A percentile compares a stretch with the other conserved stretches of the same genome.
These are phyloP conservation scores for Leptodirus hochenwartii DNA, from an alignment of 2,888 invertebrate species.

Conservation along the genomic window DNA sequence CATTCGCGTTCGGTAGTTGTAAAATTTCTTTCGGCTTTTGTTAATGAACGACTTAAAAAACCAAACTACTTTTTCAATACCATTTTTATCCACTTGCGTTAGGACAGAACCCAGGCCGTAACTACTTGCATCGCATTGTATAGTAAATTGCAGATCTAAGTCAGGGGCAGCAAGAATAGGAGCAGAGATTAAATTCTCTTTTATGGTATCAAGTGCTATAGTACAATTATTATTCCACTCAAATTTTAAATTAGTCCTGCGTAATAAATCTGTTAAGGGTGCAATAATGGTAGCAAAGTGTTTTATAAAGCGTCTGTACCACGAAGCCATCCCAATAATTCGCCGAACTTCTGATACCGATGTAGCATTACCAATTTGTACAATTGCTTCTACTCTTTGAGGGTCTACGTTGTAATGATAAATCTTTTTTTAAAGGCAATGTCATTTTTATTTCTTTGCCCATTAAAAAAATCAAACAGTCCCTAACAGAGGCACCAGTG, in stretches of 20 bases:
- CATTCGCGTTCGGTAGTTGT: slow-evolving; percentile 9
- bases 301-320: slow-evolving; percentile 9
- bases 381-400: slow-evolving; percentile 9
- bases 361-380: neutral
- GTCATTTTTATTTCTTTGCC: too few species aligned
- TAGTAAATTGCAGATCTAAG: slow-evolving; percentile 8
- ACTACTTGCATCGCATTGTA: slow-evolving; percentile 10
- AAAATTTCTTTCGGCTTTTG: slow-evolving; percentile 9
- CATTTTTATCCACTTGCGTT: slow-evolving; percentile 6
- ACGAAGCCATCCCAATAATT: slow-evolving; percentile 8
- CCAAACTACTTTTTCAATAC: slow-evolving; percentile 6
- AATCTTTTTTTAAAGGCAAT: too few species aligned
- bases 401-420: slow-evolving; percentile 9
- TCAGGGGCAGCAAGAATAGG: slow-evolving; percentile 10
- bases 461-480: slow-evolving; percentile 6
- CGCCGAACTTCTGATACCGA: slow-evolving; percentile 10
- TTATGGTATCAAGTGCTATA: slow-evolving; percentile 6
- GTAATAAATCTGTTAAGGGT: slow-evolving; percentile 7
- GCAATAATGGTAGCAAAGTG: slow-evolving; percentile 7
- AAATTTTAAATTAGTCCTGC: slow-evolving; percentile 6
- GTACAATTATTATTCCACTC: slow-evolving; percentile 7
- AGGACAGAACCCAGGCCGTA: slow-evolving; percentile 10
- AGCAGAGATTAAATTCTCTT: slow-evolving; percentile 7
- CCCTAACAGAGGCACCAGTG: slow-evolving; percentile 10
- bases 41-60: slow-evolving; percentile 9